Base-by-base conservation (phyloP, 1,140 invertebrate species). In the Lordiphosa mommai region DNA sequence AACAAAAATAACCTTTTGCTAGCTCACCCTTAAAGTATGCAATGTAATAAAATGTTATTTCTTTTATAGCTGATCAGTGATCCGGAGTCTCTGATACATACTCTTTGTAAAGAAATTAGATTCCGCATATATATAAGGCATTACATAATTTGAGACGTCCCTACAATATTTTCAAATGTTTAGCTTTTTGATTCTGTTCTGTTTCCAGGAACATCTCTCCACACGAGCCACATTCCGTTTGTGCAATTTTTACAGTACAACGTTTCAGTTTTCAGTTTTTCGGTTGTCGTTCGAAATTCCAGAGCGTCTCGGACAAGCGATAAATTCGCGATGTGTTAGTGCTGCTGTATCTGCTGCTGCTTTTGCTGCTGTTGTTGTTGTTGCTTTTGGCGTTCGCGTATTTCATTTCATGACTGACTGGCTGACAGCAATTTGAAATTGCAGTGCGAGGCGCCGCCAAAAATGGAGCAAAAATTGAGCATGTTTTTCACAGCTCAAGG, bases 351-450 rank as follows among this genome's bases (percentile, higher is more conserved):
- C 27, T 67, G 38, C 30, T 57, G 37, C 43, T 50, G 40, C 38
- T 48, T 29, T 17, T 55, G 30, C 36, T 40, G 23, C 8, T 50
- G 58, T 40, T 61, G 37, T 46, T 63, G 29, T 33, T 37, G 17
- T 13, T 64, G 57, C 40, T 38, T 55, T 51, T 50, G 38, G 14
- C 12, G 58, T 47, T 57, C 51, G 48, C 56, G 70, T 80, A 71
- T 80, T 80, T 80, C 76, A 82, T 80, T 80, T 71, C 76, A 82
- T 82, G 76, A 72, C 61, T 76, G 76, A 76, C 76, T 80, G 74
- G 41, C 70, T 71, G 76, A 80, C 76, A 80, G 76, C 76, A 84
- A 76, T 82, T 74, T 80, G 50, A 82, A 82, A 82, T 82, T 76
- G 76, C 70, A 61, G 23, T 48, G 57, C 58, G 53, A 27, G 23